Conservation (phyloP, 1,140 invertebrate species). For the Drosophila miranda region DNA sequence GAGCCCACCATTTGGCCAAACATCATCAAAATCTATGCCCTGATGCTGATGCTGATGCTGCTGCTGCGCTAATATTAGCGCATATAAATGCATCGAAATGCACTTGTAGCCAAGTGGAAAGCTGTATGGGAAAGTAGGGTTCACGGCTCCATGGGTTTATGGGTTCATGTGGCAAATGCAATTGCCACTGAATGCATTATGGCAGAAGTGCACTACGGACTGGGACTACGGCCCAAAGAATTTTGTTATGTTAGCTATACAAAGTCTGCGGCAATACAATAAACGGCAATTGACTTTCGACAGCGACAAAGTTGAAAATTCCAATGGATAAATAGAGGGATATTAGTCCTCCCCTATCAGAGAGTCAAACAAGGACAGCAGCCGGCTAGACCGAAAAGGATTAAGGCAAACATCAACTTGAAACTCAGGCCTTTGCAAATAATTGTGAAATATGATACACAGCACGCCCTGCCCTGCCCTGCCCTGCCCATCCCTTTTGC, state of each 20-base stretch:
- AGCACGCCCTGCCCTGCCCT: background rate
- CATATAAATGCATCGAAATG: slow-evolving; percentile 77
- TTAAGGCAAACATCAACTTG: slow-evolving; percentile 51
- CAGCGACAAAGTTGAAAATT: slow-evolving; percentile 46
- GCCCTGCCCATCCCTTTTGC: background rate
- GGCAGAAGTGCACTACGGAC: slow-evolving; percentile 32
- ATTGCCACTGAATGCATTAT: slow-evolving; percentile 44
- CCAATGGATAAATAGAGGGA: background rate
- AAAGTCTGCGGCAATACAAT: slow-evolving; percentile 79
- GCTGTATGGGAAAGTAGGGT: no score
- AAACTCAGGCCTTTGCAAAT: slow-evolving; percentile 49
- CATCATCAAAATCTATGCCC: slow-evolving; percentile 70
- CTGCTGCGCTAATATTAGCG: slow-evolving; percentile 71
- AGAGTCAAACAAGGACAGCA: slow-evolving; percentile 37
- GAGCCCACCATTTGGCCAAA: slow-evolving; percentile 62
- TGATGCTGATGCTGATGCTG: slow-evolving; percentile 23
- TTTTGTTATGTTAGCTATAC: slow-evolving; percentile 81
- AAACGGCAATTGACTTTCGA: slow-evolving; percentile 73
- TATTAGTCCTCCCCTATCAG: no score
- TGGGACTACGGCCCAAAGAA: slow-evolving; percentile 25
- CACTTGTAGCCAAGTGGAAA: slow-evolving; percentile 50
- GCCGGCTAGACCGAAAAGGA: slow-evolving; percentile 24
- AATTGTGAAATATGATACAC: slow-evolving; percentile 66
- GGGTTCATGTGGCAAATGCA: slow-evolving; percentile 5
- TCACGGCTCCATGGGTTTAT: slow-evolving; percentile 14